Evolutionary conservation across 2,888 invertebrate species (phyloP).

Genomic region (Trisateles emortualis): DNA sequence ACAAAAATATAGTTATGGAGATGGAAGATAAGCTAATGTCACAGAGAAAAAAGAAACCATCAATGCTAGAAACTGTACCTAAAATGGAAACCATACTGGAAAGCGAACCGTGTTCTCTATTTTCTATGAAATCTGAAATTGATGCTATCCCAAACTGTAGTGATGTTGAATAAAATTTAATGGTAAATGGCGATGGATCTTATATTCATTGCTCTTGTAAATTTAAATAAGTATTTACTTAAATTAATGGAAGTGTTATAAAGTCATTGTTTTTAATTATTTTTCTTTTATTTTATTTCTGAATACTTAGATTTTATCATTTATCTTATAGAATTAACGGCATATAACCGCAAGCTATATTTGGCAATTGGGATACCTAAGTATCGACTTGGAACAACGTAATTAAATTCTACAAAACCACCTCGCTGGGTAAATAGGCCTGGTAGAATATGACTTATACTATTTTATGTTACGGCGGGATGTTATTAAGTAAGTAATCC

Average conservation of each 20-base stretch:
- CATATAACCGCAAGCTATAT: too few relatives aligned
- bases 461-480: too few relatives aligned
- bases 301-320: neutral
- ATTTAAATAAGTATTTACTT: neutral
- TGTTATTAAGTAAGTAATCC: too few relatives aligned
- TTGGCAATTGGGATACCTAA: too few relatives aligned
- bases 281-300: neutral
- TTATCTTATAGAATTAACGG: too few relatives aligned
- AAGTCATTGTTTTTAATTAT: neutral
- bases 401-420: too few relatives aligned
- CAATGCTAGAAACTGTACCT: constrained; percentile 62
- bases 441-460: too few relatives aligned
- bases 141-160: neutral
- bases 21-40: constrained; percentile 51
- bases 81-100: constrained; percentile 73
- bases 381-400: too few relatives aligned
- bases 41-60: constrained; percentile 58
- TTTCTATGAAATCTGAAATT: constrained; percentile 23
- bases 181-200: neutral
- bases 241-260: neutral
- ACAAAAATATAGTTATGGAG: constrained; percentile 53
- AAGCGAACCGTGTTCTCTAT: constrained; percentile 56
- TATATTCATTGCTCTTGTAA: neutral
- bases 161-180: neutral
- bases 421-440: too few relatives aligned